Evolutionary conservation across 2,113 vertebrate genomes (phyloP).

Genomic region (Tyto alba): DNA sequence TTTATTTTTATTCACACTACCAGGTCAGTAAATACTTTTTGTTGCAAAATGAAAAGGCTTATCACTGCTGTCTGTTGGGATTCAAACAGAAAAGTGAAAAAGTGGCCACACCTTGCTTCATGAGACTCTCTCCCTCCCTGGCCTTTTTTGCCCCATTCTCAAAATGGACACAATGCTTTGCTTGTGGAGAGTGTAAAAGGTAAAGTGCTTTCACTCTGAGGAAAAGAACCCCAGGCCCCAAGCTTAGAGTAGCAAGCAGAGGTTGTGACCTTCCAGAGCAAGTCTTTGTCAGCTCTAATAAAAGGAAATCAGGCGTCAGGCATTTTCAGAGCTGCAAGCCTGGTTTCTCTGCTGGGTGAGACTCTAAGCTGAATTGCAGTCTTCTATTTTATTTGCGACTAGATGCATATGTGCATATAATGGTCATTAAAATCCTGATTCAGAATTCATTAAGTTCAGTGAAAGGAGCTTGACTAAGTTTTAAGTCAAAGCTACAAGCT

Average conservation of each 20-base stretch:
- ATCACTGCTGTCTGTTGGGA: background rate
- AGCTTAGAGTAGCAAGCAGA: background rate
- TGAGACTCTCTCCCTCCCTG: background rate
- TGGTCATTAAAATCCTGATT: background rate
- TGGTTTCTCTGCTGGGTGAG: background rate
- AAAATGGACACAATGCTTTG: background rate
- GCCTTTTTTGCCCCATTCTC: background rate
- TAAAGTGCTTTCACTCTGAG: background rate
- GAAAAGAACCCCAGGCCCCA: background rate
- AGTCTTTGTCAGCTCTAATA: background rate
- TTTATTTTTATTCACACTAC: background rate
- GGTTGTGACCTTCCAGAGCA: background rate
- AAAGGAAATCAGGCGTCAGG: background rate
- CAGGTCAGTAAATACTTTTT: background rate
- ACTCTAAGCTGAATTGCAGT: background rate
- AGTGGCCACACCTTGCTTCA: background rate
- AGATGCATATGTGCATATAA: background rate
- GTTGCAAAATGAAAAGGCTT: background rate
- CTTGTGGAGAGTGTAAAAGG: background rate
- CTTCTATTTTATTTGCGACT: background rate
- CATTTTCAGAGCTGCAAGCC: background rate
- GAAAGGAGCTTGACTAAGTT: background rate
- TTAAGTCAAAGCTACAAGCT: background rate
- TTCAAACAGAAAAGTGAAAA: background rate
- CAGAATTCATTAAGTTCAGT: background rate